phyloP scores from a whole-genome alignment of 2,113 vertebrate species.

The Scatophagus argus region DNA sequence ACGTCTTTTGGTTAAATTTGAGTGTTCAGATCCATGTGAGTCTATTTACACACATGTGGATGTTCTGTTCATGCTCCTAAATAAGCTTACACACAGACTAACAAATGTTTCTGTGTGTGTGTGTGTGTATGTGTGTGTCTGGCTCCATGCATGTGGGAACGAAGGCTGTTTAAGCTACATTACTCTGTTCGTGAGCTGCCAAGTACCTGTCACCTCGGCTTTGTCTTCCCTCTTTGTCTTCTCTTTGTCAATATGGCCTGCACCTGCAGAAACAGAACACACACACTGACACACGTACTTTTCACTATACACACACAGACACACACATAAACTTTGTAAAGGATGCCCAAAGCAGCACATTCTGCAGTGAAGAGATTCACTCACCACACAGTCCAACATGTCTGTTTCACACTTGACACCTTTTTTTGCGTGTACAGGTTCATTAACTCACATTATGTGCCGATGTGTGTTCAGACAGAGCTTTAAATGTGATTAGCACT shows the following conservation, averaged over 20 bases:
- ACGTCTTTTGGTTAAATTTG: background rate
- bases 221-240: constrained; percentile 57
- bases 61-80: background rate
- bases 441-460: too few relatives aligned
- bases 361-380: too few relatives aligned
- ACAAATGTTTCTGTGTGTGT: background rate
- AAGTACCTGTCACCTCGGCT: constrained; percentile 75
- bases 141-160: constrained; percentile 48
- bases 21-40: background rate
- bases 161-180: constrained; percentile 61
- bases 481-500: too few relatives aligned
- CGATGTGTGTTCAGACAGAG: too few relatives aligned
- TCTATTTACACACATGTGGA: background rate
- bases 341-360: constrained; percentile 16
- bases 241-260: constrained; percentile 70
- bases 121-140: constrained; percentile 8
- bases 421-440: too few relatives aligned
- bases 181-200: constrained; percentile 63
- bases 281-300: constrained; percentile 18
- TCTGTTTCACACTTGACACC: too few relatives aligned
- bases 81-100: background rate
- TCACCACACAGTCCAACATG: too few relatives aligned
- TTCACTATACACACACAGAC: constrained; percentile 1
- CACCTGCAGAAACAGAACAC: constrained; percentile 72
- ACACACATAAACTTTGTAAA: background rate